Base-by-base conservation (phyloP, 2,797 vertebrate species). In the Neopelma chrysocephalum region DNA sequence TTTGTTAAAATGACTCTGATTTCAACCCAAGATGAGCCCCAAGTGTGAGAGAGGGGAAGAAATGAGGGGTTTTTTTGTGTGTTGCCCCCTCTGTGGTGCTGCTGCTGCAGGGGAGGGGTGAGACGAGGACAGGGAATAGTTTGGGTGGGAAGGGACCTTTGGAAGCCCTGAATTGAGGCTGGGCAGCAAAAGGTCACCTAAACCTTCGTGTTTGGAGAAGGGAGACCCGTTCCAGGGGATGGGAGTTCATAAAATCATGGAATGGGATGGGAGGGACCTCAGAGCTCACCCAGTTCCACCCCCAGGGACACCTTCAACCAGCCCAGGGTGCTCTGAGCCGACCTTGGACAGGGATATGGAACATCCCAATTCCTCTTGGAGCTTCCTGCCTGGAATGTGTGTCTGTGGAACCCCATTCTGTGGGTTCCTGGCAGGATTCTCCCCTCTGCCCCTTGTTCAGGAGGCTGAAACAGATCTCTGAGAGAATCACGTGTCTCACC, bases 101-200 rank as follows among this genome's bases (percentile, higher is more conserved):
- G 26, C 19, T 48, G 60, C 60, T 21, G 6, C 1, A 15, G 25
- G 62, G 51, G 34, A 23, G 45, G 45, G 15, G 27, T 8, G 56
- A 81, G 72, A 9, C 6, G 73, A 51, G 42, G 42, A 27, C 7
- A 6, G 8, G 23, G 72, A 31, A n/a, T 9, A 9, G 32, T 51
- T 51, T 61, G 36, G 56, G 1, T 20, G 50, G 58, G 66, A 66
- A 90, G 11, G 6, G n/a, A 20, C 9, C 10, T 77, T 29, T 8
- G 5, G 56, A 60, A 45, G 31, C 4, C 19, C 45, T 56, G 14
- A 21, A 26, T 45, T 27, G 34, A 38, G 50, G 25, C 42, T 72
- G 31, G 15, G 34, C 32, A 45, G 10, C 5, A 11, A 56, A 70
- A 51, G 2, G 6, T 22, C 3, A 0, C 0, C 0, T 8, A 27